Conservation (phyloP, 2,888 invertebrate species). For the Uropetala carovei region DNA sequence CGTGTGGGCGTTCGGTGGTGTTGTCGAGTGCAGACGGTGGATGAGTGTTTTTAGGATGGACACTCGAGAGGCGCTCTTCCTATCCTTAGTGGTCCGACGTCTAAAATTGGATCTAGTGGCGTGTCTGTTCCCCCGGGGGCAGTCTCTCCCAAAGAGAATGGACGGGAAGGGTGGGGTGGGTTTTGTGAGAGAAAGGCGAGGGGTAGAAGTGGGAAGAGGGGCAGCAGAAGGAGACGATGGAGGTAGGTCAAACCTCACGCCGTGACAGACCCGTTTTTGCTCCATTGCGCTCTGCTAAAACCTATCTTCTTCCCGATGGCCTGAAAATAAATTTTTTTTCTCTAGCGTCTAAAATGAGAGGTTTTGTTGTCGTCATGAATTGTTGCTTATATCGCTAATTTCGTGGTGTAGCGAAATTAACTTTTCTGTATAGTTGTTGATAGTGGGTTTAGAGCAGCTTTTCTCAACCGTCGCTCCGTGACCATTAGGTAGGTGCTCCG, state of each 20-base stretch:
- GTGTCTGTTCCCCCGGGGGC: slow-evolving; percentile 34
- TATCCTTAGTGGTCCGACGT: not conserved
- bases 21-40: not conserved
- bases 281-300: not conserved
- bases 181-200: not conserved
- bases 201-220: not conserved
- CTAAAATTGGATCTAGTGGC: slow-evolving; percentile 43
- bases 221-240: not conserved
- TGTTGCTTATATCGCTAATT: too few relatives aligned
- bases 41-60: slow-evolving; percentile 31
- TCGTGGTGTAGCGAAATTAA: too few relatives aligned
- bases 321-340: not conserved
- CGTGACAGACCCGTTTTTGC: slow-evolving; percentile 7
- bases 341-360: too few relatives aligned
- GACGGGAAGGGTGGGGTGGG: not conserved
- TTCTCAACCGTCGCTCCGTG: too few relatives aligned
- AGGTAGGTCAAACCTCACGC: slow-evolving; percentile 44
- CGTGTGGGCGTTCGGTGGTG: not conserved
- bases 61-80: slow-evolving; percentile 39
- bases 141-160: not conserved
- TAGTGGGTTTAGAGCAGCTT: too few relatives aligned
- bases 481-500: too few relatives aligned
- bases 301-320: not conserved
- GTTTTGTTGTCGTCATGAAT: too few relatives aligned
- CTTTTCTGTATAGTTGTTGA: too few relatives aligned